Evolutionary conservation across 1,140 invertebrate species (phyloP).

Genomic region (Onthophagus taurus): DNA sequence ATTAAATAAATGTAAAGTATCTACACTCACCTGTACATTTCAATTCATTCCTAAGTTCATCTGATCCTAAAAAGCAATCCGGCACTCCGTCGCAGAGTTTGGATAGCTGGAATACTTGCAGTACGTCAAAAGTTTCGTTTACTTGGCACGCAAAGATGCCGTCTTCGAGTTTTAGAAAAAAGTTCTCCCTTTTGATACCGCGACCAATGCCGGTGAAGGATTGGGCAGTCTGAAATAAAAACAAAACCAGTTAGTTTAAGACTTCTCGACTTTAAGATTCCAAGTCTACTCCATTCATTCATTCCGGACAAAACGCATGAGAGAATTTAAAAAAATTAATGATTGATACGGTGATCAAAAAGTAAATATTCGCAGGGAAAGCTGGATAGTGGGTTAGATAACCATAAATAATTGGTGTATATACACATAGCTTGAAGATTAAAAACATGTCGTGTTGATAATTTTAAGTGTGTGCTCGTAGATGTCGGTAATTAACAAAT

Average conservation of each 20-base stretch:
- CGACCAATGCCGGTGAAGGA: slow-evolving; percentile 62
- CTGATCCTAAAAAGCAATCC: slow-evolving; percentile 85
- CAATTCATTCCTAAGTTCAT: slow-evolving; percentile 78
- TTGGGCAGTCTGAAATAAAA: slow-evolving; percentile 59
- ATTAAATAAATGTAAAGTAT: too few species aligned
- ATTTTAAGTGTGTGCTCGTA: too few species aligned
- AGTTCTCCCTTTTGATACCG: slow-evolving; percentile 81
- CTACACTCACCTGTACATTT: slow-evolving; percentile 81
- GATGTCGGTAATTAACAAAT: too few species aligned
- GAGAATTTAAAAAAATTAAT: slow-evolving; percentile 1
- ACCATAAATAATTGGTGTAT: background rate
- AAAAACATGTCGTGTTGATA: too few species aligned
- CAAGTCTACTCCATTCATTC: background rate
- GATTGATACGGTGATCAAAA: too few species aligned
- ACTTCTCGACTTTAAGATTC: too few species aligned
- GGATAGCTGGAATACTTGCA: slow-evolving; percentile 89
- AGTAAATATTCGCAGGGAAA: background rate
- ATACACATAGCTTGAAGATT: background rate
- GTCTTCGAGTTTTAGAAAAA: slow-evolving; percentile 93
- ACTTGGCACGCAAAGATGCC: slow-evolving; percentile 96
- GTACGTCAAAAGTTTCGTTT: slow-evolving; percentile 87
- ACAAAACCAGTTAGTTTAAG: slow-evolving; percentile 20
- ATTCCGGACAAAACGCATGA: background rate
- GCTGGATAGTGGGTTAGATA: background rate
- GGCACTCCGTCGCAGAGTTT: slow-evolving; percentile 84